phyloP scores from a whole-genome alignment of 1,140 invertebrate species.

The Bombus superbus region DNA sequence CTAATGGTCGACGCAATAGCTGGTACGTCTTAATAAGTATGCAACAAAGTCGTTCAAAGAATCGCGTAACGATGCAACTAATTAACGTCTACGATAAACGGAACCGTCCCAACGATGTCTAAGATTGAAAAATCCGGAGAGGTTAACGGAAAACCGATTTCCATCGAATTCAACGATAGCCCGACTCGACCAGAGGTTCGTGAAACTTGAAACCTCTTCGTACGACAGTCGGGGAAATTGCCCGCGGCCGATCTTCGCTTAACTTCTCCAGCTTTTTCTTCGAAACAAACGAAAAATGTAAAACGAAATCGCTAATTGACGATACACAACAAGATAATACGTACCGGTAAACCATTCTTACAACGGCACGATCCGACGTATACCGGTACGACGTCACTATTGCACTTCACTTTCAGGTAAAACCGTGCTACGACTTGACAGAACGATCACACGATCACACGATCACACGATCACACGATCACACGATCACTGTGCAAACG shows the following conservation, averaged over 20 bases:
- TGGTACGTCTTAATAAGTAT: not conserved
- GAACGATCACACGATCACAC: not conserved
- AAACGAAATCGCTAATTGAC: conserved; percentile 34
- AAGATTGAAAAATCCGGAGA: not conserved
- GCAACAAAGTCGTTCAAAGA: not conserved
- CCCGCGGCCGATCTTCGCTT: not conserved
- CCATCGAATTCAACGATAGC: not conserved
- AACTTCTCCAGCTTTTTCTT: not conserved
- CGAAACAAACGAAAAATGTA: not conserved
- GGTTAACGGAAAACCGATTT: not conserved
- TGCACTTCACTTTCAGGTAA: conserved; percentile 50
- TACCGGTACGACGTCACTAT: conserved; percentile 39
- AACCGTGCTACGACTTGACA: not conserved
- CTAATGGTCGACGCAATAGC: not conserved
- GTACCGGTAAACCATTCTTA: conserved; percentile 42
- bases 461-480: not conserved
- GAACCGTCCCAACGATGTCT: not conserved
- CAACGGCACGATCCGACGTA: conserved; percentile 17
- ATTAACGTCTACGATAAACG: not conserved
- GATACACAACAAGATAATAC: conserved; percentile 32
- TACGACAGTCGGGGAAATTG: too few relatives aligned
- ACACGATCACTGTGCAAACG: conserved; percentile 1
- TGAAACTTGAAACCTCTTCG: too few relatives aligned
- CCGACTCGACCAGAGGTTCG: not conserved
- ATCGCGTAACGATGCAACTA: not conserved